These are phyloP conservation scores for Epinephelus cyanopodus DNA, from an alignment of 2,113 vertebrate genomes.

Conservation along the genomic window DNA sequence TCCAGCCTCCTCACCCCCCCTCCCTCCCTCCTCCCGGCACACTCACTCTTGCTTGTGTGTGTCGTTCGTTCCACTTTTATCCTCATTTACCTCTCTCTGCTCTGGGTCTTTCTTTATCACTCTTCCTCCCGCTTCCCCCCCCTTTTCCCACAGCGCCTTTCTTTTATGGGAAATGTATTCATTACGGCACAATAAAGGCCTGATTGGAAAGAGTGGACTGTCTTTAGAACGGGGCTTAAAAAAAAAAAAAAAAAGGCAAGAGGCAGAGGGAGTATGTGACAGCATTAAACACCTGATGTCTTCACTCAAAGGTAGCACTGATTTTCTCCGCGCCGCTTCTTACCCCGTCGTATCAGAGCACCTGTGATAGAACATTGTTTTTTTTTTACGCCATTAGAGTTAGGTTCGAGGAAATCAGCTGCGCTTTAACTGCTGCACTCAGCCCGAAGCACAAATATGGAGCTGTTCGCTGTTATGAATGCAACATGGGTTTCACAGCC, in stretches of 20 bases:
- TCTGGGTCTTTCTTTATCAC: constrained; percentile 33
- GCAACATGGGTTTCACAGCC: constrained; percentile 27
- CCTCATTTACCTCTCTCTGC: constrained; percentile 46
- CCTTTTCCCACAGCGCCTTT: constrained; percentile 34
- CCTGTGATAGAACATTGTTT: constrained; percentile 57
- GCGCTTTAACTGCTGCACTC: constrained; percentile 23
- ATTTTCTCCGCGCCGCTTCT: constrained; percentile 48
- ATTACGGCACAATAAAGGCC: constrained; percentile 68
- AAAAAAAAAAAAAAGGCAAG: constrained; percentile 14
- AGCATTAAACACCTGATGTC: constrained; percentile 65
- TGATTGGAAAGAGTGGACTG: constrained; percentile 61
- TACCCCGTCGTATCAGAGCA: constrained; percentile 23
- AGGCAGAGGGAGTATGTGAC: constrained; percentile 15
- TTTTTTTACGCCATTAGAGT: constrained; percentile 54
- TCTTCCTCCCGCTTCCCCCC: not conserved
- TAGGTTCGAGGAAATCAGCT: constrained; percentile 44
- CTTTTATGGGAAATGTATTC: constrained; percentile 71
- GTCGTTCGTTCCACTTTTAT: constrained; percentile 41
- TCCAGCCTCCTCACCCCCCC: not conserved
- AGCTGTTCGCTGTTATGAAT: constrained; percentile 27
- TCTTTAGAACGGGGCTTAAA: constrained; percentile 34
- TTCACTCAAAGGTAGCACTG: constrained; percentile 52
- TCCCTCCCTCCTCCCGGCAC: not conserved
- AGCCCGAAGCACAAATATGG: constrained; percentile 19
- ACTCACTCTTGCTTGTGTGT: constrained; percentile 27